Evolutionary conservation across 2,113 vertebrate species (phyloP), one percentile per base, ranked within the genome.

Genomic region (Bothrops jararaca): DNA sequence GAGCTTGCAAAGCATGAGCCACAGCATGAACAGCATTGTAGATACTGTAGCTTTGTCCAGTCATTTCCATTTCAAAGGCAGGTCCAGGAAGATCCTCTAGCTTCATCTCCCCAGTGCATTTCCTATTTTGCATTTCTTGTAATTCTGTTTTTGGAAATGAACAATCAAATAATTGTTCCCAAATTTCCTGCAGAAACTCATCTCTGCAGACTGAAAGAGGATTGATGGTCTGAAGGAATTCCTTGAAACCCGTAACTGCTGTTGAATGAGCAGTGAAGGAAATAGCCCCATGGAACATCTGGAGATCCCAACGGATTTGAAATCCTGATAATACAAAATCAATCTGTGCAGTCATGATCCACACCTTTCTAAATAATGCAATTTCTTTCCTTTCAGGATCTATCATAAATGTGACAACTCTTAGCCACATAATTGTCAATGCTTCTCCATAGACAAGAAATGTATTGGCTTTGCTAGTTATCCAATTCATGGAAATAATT

Each of bases 61-160:
- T 88, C 45, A 69, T 29, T 2, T 24, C 18, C 91, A 92, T 88
- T 88, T 92, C 91, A 88, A 92, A 92, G 2, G 39, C 0, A 15
- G 29, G 18, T 1, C 3, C 45, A n/a, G 50, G 9, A 7, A 92
- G 60, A 7, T 24, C 22, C 3, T 89, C 87, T 2, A 92, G 34
- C 3, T 10, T 88, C 22, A 74, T 60, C 12, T 39, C 12, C 0
- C 57, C 91, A 88, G 48, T 74, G 69, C 86, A 92, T 2, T 2
- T 0, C 0, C 29, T 23, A 26, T 5, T 1, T 0, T 4, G 0
- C 3, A 20, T 7, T 3, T 39, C 1, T 12, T 6, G 18, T 4
- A 34, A 20, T 1, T 23, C 4, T 1, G 86, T 12, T 9, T 69
- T 22, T 53, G 57, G 45, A 69, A 69, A 13, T 4, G 45, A 26